These are phyloP conservation scores for Hiodon alosoides DNA, from an alignment of 2,113 vertebrate species.

Conservation along the genomic window DNA sequence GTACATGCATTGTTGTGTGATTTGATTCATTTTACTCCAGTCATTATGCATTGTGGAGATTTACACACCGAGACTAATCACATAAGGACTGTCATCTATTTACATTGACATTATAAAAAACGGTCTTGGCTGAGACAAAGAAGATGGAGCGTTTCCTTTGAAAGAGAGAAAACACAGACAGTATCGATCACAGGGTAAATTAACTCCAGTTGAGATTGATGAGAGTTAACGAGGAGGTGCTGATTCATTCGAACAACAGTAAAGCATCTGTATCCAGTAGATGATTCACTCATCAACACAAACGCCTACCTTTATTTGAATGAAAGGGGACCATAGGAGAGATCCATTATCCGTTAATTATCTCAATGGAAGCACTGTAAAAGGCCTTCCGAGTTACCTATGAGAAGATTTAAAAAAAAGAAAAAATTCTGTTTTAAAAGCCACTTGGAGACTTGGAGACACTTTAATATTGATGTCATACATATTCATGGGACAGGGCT, in stretches of 20 bases:
- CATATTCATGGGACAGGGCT: neutral
- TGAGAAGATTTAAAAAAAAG: neutral
- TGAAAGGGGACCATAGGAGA: neutral
- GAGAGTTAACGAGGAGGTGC: neutral
- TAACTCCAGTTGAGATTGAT: neutral
- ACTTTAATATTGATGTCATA: neutral
- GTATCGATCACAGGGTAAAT: neutral
- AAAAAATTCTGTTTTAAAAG: too few species aligned
- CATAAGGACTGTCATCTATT: neutral
- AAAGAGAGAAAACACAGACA: neutral
- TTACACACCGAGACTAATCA: neutral
- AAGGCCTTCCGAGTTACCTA: neutral
- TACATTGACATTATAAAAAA: neutral
- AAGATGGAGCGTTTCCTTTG: neutral
- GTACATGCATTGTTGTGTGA: too few species aligned
- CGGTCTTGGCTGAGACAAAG: neutral
- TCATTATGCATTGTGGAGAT: neutral
- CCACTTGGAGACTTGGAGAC: too few species aligned
- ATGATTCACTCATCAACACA: neutral
- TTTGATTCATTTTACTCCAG: too few species aligned
- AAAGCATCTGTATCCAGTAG: neutral
- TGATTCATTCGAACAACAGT: neutral
- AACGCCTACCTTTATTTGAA: neutral
- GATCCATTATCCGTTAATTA: neutral
- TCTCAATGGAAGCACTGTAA: neutral